Evolutionary conservation across 2,797 vertebrate genomes (phyloP).

Genomic region (Tolypeutes matacus): DNA sequence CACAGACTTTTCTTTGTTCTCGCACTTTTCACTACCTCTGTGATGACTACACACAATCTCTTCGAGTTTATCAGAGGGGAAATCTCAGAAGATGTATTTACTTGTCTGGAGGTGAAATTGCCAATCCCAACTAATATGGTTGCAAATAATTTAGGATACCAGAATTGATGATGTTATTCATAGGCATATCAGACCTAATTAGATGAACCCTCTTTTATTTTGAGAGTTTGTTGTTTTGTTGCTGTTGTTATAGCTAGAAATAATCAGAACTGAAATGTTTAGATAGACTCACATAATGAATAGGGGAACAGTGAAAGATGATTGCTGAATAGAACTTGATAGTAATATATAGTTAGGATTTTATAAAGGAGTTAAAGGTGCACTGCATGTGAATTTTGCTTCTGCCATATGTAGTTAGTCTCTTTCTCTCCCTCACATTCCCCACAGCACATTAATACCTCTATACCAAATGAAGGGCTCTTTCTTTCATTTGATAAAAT

Average conservation of each 20-base stretch:
- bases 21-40: background rate
- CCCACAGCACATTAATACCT: background rate
- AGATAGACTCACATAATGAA: background rate
- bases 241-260: background rate
- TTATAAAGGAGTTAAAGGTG: background rate
- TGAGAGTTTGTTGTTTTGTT: background rate
- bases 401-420: background rate
- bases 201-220: background rate
- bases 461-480: background rate
- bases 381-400: background rate
- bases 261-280: background rate
- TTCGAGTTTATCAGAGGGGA: background rate
- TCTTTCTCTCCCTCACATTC: background rate
- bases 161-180: background rate
- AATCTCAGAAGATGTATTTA: background rate
- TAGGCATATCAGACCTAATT: background rate
- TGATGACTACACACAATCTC: background rate
- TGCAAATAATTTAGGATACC: background rate
- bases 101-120: background rate
- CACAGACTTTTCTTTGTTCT: background rate
- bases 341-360: background rate
- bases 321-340: background rate
- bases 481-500: conserved; percentile 20
- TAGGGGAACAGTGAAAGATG: background rate
- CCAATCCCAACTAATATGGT: background rate